A percentile compares a stretch with the other conserved stretches of the same genome.
Evolutionary conservation across 1,140 invertebrate genomes (phyloP).

Genomic region (Drosophila ogumai): DNA sequence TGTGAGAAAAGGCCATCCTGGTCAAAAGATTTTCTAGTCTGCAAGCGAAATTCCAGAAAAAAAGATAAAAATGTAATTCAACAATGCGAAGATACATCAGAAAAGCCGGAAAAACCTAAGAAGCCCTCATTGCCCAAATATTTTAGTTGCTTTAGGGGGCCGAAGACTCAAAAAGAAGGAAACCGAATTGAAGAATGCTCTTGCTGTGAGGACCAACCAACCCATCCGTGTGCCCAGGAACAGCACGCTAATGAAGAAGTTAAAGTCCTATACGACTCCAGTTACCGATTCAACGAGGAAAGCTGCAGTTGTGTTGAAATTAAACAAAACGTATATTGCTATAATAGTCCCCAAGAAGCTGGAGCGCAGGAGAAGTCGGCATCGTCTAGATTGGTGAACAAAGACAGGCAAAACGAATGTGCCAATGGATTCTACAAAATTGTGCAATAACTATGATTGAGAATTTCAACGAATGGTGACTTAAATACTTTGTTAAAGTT

Average conservation of each 20-base stretch:
- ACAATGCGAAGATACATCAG: neutral
- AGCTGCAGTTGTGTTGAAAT: slow-evolving; percentile 7
- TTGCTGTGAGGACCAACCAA: neutral
- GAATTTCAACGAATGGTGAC: slow-evolving; percentile 11
- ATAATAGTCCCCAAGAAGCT: neutral
- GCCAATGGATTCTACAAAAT: slow-evolving; percentile 34
- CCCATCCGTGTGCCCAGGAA: neutral
- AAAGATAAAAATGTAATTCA: too few relatives aligned
- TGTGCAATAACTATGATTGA: slow-evolving; percentile 34
- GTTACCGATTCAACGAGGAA: slow-evolving; percentile 20
- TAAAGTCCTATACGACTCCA: slow-evolving; percentile 29
- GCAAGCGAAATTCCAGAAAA: neutral
- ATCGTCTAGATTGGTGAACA: neutral
- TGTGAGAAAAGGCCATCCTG: neutral
- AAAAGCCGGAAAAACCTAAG: neutral
- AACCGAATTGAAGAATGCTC: neutral
- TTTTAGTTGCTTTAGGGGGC: neutral
- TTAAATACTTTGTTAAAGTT: slow-evolving; percentile 10
- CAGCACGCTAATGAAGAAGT: neutral
- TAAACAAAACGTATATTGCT: neutral
- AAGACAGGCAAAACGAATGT: neutral
- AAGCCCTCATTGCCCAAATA: neutral
- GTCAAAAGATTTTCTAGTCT: neutral
- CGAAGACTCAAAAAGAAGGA: neutral
- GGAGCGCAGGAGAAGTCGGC: neutral